Base-by-base conservation (phyloP, 2,888 invertebrate genomes). In the Cloeon dipterum region DNA sequence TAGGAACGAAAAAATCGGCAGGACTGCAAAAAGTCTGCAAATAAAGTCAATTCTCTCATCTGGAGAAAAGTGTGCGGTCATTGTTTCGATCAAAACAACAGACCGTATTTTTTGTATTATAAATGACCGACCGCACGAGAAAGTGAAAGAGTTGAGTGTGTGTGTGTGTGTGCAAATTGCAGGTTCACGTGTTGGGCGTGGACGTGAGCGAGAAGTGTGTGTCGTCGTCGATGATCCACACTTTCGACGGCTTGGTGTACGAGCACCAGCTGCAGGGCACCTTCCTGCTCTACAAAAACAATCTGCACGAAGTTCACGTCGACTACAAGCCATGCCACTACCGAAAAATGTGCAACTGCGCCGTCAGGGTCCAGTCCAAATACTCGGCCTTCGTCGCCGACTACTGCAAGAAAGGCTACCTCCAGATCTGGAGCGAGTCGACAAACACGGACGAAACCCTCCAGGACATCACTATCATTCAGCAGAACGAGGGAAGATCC, bases 301-400 rank as follows among this genome's bases (percentile, higher is more conserved):
- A 46, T 4, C 46, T 46, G 3, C 45, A 47, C 23, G 49, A 49
- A 42, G 46, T 49, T 13, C 47, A 48, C 40, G 40, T 47, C 35
- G 38, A 33, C 10, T 40, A 40, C 23, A 36, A 23, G 10, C 35
- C 23, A 18, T 42, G 42, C 20, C 21, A 29, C 17, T 36, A 35
- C 18, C 34, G 42, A n/a, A 32, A 34, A n/a, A 32, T 26, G 13
- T 42, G 42, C 19, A 38, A 38, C 14, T 42, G 42, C 39, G 40
- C 42, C 18, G 36, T 42, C 3, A 34, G 20, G 11, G 39, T 42
- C 4, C 34, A 36, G 20, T 38, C 29, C 2, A 33, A 36, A 8
- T 25, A 40, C 21, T 41, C 35, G 11, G 20, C 38, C 20, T 25
- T 42, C 21, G 34, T 25, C 20, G 32, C 39, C 14, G 42, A 42